Evolutionary conservation across 2,113 vertebrate species (phyloP).

Genomic region (Perca schrenkii): DNA sequence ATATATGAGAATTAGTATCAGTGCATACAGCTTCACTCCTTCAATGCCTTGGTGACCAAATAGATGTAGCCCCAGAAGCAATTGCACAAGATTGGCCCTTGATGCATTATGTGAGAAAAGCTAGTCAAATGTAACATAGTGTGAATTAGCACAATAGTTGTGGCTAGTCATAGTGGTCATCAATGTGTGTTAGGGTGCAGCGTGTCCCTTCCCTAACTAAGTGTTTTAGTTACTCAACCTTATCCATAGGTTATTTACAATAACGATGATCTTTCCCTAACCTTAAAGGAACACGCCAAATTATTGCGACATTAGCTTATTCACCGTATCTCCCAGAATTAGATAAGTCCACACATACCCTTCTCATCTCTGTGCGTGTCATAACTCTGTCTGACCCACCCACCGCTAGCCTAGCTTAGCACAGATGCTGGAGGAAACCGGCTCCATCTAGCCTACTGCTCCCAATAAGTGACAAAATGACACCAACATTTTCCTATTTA

Average conservation of each 20-base stretch:
- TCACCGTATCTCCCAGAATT: no score
- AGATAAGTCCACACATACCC: no score
- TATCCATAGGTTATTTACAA: not conserved
- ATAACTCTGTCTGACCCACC: no score
- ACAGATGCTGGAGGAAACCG: no score
- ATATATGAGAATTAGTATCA: not conserved
- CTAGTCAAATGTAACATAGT: not conserved
- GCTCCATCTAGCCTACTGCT: no score
- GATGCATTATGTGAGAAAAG: not conserved
- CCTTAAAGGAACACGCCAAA: no score
- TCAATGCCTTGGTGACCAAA: not conserved
- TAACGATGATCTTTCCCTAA: not conserved
- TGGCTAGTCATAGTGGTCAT: not conserved
- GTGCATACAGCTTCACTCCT: not conserved
- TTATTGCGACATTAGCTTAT: no score
- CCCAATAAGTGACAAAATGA: no score
- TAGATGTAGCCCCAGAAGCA: not conserved
- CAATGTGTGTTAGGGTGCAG: not conserved
- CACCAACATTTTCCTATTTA: no score
- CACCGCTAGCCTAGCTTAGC: no score
- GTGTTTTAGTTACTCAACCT: not conserved
- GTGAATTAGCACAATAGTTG: conserved; percentile 3
- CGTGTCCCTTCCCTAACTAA: no score
- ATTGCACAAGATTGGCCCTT: not conserved
- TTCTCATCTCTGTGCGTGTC: no score